Evolutionary conservation across 2,113 vertebrate genomes (phyloP).

Genomic region (Mastomys coucha): DNA sequence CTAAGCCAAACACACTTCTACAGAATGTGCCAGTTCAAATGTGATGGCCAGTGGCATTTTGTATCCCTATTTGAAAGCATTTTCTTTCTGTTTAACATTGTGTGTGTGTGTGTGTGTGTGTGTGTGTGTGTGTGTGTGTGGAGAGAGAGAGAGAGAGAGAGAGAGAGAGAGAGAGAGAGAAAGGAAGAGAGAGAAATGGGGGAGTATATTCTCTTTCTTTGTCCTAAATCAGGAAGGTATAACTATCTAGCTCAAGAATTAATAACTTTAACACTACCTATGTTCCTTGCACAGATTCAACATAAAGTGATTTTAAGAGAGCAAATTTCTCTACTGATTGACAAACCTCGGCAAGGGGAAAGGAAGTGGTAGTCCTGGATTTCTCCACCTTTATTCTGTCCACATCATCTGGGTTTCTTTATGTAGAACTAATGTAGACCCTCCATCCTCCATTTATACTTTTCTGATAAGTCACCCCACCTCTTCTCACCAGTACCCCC

Average conservation of each 20-base stretch:
- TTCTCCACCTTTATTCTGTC: neutral
- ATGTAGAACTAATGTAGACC: neutral
- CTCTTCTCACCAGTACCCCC: neutral
- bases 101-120: neutral
- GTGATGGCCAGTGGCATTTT: neutral
- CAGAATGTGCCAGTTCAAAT: neutral
- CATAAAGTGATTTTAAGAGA: neutral
- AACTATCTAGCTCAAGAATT: neutral
- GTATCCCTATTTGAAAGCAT: neutral
- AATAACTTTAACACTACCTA: neutral
- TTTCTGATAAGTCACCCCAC: neutral
- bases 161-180: too few relatives aligned
- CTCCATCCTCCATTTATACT: neutral
- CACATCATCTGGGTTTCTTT: neutral
- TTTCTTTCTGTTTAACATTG: neutral
- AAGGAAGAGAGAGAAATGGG: too few relatives aligned
- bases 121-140: neutral
- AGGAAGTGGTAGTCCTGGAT: neutral
- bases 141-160: too few relatives aligned
- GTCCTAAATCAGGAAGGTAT: neutral
- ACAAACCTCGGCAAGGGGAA: neutral
- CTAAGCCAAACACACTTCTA: neutral
- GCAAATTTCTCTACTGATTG: neutral
- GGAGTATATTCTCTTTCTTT: neutral
- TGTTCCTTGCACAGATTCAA: neutral